Percentiles rank a stretch among this genome's conserved stretches.
Conservation (phyloP, 2,113 vertebrate species). For the Tylochromis polylepis region DNA sequence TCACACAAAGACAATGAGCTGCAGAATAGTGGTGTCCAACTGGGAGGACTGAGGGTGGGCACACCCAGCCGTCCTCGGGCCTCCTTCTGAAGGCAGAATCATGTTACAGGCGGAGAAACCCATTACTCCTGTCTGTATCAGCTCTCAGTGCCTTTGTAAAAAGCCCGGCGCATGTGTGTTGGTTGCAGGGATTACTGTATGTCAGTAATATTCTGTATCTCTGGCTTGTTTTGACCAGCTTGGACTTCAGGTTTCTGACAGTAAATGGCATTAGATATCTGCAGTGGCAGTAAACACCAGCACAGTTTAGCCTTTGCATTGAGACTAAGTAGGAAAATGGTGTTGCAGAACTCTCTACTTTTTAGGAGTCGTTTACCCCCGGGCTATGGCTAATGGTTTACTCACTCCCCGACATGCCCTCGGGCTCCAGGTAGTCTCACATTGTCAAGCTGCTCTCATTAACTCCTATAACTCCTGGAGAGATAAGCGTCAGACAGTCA, state of each 20-base stretch:
- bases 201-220: constrained; percentile 38
- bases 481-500: constrained; percentile 38
- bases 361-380: constrained; percentile 58
- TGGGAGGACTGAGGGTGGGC: constrained; percentile 24
- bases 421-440: constrained; percentile 63
- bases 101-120: constrained; percentile 62
- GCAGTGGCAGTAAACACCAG: constrained; percentile 24
- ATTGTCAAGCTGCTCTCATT: constrained; percentile 69
- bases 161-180: constrained; percentile 33
- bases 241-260: constrained; percentile 34
- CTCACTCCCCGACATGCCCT: constrained; percentile 67
- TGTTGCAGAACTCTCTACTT: constrained; percentile 45
- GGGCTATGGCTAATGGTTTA: constrained; percentile 74
- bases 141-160: constrained; percentile 39
- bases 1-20: constrained; percentile 61
- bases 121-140: constrained; percentile 55
- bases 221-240: constrained; percentile 40
- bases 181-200: constrained; percentile 63
- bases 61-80: constrained; percentile 43
- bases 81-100: constrained; percentile 48
- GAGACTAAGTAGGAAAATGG: constrained; percentile 41
- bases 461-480: constrained; percentile 64
- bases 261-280: constrained; percentile 25
- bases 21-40: constrained; percentile 38
- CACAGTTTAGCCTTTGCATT: constrained; percentile 12